Base-by-base conservation (phyloP, 92 coral and sea anemone species). In the Palythoa grandis region DNA sequence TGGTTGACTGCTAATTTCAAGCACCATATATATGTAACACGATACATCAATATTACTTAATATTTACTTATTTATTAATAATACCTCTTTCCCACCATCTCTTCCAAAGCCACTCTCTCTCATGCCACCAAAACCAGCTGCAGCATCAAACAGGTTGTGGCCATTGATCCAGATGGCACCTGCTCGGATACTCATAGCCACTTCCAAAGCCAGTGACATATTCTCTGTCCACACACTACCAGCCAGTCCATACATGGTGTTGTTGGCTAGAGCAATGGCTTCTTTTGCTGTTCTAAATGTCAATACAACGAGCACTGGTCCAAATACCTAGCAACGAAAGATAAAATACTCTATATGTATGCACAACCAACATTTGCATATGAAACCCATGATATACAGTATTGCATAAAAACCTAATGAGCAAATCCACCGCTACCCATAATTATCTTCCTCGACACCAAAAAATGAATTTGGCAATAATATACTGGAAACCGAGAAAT, bases 71-170 rank as follows among this genome's bases (percentile, higher is more conserved):
- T 29, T 29, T 29, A 29, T 0, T 29, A 29, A 43, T 43, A 57
- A 52, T 52, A 96, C 99, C 98, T 96, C 99, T 70, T 94, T 96
- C 2, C 99, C 99, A 13, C 99, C 99, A 72, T 96, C 99, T 15
- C 99, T 90, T 53, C 99, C 99, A 89, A 89, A 96, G 22, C 99
- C 99, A 86, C 99, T 96, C 88, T 96, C 96, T 39, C 95, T 89
- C 89, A 94, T 91, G 17, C 99, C 99, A 13, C 98, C 98, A 91
- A 96, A 96, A 4, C 98, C 98, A n/a, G 98, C 98, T 2, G 98
- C 94, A 35, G 98, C 98, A 87, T 96, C 98, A 91, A 96, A 96
- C 85, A 96, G 87, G 79, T 96, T 96, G 85, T 96, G 98, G 16
- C 98, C 98, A 82, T 96, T 96, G 50, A 96, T 92, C 98, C 98